phyloP scores from a whole-genome alignment of 1,140 invertebrate species.

The Macrostomum lignano region DNA sequence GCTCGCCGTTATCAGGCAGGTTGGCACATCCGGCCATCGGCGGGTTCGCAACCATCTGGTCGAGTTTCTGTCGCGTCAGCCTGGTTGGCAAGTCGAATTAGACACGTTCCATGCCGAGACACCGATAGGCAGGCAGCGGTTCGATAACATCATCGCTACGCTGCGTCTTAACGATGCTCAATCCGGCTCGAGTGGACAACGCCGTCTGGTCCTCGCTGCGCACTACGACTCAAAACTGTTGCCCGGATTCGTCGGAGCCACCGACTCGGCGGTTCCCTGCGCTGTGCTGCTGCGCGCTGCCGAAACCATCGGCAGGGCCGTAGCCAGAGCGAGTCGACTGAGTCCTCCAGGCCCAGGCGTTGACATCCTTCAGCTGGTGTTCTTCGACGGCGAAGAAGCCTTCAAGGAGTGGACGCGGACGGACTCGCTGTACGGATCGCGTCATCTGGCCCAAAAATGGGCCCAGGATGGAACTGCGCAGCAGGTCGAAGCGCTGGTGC shows the following conservation, averaged over 20 bases:
- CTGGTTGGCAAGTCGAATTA: constrained; percentile 41
- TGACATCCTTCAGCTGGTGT: constrained; percentile 44
- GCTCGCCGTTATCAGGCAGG: too few relatives aligned
- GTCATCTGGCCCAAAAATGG: constrained; percentile 53
- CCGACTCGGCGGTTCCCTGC: constrained; percentile 86
- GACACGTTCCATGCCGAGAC: constrained; percentile 43
- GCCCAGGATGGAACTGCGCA: constrained; percentile 13
- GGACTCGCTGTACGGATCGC: constrained; percentile 77
- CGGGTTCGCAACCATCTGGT: too few relatives aligned
- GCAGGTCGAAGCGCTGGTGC: too few relatives aligned
- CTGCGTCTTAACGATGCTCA: constrained; percentile 48
- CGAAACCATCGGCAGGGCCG: constrained; percentile 40
- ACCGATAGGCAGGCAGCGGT: constrained; percentile 40
- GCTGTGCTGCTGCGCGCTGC: constrained; percentile 71
- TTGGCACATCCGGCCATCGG: too few relatives aligned
- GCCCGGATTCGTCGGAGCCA: constrained; percentile 55
- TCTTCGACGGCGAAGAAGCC: constrained; percentile 95
- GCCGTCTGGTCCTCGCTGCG: constrained; percentile 56
- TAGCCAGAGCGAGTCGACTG: too few relatives aligned
- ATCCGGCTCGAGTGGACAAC: too few relatives aligned
- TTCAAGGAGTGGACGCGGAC: constrained; percentile 50
- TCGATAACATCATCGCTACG: constrained; percentile 56
- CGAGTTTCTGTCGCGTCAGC: too few relatives aligned
- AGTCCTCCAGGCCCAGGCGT: background rate
- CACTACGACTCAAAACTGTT: constrained; percentile 82